These are phyloP conservation scores for Tetragonisca angustula DNA, from an alignment of 2,888 invertebrate genomes.

Conservation along the genomic window DNA sequence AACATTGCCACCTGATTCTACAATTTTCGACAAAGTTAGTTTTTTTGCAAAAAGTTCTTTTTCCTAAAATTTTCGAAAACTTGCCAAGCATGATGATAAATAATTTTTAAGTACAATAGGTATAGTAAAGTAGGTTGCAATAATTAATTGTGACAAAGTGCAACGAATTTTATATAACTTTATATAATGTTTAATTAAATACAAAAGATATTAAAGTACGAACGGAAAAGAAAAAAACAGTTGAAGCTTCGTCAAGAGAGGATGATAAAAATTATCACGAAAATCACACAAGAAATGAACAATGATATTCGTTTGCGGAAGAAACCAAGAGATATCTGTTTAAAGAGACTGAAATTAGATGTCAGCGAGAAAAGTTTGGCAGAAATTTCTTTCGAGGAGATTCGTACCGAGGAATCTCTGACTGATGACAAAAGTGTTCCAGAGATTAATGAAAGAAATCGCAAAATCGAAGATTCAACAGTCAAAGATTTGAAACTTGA, in stretches of 20 bases:
- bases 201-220: slow-evolving; percentile 21
- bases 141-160: too few relatives aligned
- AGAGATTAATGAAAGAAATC: neutral
- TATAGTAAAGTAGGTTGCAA: too few relatives aligned
- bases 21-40: slow-evolving; percentile 44
- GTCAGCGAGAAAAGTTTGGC: neutral
- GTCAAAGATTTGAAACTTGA: neutral
- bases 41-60: neutral
- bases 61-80: too few relatives aligned
- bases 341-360: neutral
- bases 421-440: too few relatives aligned
- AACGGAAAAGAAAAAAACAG: slow-evolving; percentile 30
- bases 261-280: slow-evolving; percentile 32
- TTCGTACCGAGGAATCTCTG: neutral
- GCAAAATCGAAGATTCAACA: neutral
- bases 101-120: too few relatives aligned
- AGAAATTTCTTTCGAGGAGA: neutral
- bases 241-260: slow-evolving; percentile 28
- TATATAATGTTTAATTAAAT: neutral
- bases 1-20: slow-evolving; percentile 18
- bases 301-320: slow-evolving; percentile 3
- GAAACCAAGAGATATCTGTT: neutral
- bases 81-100: neutral
- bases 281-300: slow-evolving; percentile 39
- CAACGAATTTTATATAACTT: neutral